These are phyloP conservation scores for Austrofundulus limnaeus DNA, from an alignment of 2,113 vertebrate genomes.

Conservation along the genomic window DNA sequence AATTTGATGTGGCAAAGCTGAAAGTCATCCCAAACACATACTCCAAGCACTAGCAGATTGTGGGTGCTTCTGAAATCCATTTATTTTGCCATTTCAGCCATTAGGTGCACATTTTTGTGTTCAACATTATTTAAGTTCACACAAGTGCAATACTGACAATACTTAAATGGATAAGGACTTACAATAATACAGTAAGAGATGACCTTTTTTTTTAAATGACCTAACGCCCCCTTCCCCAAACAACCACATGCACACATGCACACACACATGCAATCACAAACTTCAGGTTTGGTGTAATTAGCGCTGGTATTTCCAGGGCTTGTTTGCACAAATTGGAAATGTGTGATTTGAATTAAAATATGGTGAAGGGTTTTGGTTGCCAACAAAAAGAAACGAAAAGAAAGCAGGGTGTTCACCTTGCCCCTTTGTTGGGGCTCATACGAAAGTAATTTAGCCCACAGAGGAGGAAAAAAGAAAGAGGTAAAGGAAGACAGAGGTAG, in stretches of 20 bases:
- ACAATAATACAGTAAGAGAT: conserved; percentile 2
- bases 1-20: too few species aligned
- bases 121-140: too few species aligned
- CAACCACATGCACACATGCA: conserved; percentile 31
- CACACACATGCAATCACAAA: conserved; percentile 27
- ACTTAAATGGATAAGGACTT: too few species aligned
- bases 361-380: conserved; percentile 74
- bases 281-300: conserved; percentile 76
- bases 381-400: conserved; percentile 76
- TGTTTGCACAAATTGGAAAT: conserved; percentile 82
- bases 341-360: conserved; percentile 88
- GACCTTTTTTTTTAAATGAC: too few species aligned
- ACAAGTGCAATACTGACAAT: too few species aligned
- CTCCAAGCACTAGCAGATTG: too few species aligned
- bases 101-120: background rate
- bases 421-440: conserved; percentile 80
- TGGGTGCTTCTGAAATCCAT: background rate
- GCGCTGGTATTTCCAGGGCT: conserved; percentile 73
- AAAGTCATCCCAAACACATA: too few species aligned
- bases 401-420: conserved; percentile 76
- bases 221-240: too few species aligned
- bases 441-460: conserved; percentile 81
- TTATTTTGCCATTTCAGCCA: background rate
- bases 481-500: conserved; percentile 45
- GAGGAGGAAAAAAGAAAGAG: conserved; percentile 42